phyloP scores from a whole-genome alignment of 2,888 invertebrate genomes.

The Panzeria rudis region DNA sequence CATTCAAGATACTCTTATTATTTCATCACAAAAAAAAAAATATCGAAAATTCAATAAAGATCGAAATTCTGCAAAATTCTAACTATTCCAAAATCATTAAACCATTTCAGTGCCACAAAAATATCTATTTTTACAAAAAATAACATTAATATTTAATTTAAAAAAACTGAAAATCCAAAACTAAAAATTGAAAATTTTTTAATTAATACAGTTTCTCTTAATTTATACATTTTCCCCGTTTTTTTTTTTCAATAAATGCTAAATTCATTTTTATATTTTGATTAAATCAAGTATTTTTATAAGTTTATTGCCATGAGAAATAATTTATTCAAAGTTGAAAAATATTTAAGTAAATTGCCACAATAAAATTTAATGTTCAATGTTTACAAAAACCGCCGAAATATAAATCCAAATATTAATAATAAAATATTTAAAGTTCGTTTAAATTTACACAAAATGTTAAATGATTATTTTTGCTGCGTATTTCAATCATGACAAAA shows the following conservation, averaged over 20 bases:
- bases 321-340: constrained; percentile 3
- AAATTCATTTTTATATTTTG: neutral
- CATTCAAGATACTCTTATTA: no score
- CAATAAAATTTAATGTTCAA: constrained; percentile 52
- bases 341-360: constrained; percentile 19
- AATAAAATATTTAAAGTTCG: constrained; percentile 41
- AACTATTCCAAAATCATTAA: no score
- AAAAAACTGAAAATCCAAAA: no score
- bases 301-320: neutral
- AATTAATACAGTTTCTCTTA: no score
- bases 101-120: no score
- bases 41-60: no score
- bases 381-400: constrained; percentile 58
- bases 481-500: neutral
- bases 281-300: neutral
- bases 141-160: no score
- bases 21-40: no score
- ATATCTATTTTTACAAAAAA: no score
- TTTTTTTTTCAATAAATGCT: neutral
- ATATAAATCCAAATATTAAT: constrained; percentile 44
- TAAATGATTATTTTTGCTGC: neutral
- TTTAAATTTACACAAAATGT: constrained; percentile 28
- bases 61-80: no score
- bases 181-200: no score
- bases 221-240: no score